Percentiles rank a stretch among this genome's conserved stretches.
Conservation (phyloP, 2,797 vertebrate genomes). For the Halcyon chelicuti region DNA sequence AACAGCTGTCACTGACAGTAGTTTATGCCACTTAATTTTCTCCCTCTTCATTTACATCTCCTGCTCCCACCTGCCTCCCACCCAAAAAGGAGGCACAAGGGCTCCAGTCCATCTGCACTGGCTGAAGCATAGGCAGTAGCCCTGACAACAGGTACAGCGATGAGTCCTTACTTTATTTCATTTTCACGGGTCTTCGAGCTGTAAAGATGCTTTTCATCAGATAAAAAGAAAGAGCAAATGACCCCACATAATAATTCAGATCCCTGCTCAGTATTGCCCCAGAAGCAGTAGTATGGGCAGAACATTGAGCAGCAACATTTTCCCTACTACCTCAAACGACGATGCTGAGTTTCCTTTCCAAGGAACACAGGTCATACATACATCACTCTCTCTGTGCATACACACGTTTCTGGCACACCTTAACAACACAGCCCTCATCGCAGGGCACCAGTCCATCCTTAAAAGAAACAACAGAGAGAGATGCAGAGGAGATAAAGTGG, state of each 20-base stretch:
- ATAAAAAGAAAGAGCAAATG: background rate
- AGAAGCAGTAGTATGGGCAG: background rate
- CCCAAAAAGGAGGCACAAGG: background rate
- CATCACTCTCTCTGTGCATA: background rate
- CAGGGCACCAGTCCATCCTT: background rate
- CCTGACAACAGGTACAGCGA: background rate
- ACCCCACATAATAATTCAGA: background rate
- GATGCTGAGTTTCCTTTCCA: background rate
- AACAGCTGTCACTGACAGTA: background rate
- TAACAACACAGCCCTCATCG: background rate
- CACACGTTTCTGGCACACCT: background rate
- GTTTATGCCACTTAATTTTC: background rate
- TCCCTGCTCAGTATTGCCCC: background rate
- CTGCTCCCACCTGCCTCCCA: background rate
- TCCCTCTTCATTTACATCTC: background rate
- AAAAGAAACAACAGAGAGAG: background rate
- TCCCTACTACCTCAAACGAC: background rate
- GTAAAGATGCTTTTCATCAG: background rate
- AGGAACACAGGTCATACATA: background rate
- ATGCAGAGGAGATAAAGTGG: background rate
- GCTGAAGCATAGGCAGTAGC: background rate
- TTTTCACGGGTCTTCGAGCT: background rate
- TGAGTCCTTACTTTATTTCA: background rate
- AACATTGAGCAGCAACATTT: rapidly evolving
- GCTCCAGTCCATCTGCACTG: background rate